These are phyloP conservation scores for Raillietiella orientalis DNA, from an alignment of 2,888 invertebrate genomes.

Conservation along the genomic window DNA sequence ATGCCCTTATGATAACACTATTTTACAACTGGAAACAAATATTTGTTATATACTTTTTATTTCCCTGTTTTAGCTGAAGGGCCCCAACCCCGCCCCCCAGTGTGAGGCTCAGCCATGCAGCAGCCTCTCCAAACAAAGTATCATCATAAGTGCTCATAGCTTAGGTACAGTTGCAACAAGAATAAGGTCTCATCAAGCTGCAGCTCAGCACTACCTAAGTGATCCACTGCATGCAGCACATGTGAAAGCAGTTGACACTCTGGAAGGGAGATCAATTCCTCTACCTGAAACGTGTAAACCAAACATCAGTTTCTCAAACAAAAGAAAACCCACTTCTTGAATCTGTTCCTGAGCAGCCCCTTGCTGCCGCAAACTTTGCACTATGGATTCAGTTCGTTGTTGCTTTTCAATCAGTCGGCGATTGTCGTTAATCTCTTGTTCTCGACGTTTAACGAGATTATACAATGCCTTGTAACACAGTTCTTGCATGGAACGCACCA, in stretches of 20 bases:
- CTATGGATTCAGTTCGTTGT: conserved; percentile 45
- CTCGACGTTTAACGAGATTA: conserved; percentile 29
- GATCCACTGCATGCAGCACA: conserved; percentile 36
- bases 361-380: conserved; percentile 38
- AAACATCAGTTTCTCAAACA: conserved; percentile 3
- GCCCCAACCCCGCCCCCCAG: too few species aligned
- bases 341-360: conserved; percentile 44
- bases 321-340: conserved; percentile 25
- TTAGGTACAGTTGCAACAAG: conserved; percentile 38
- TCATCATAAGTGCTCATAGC: conserved; percentile 12
- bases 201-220: conserved; percentile 38
- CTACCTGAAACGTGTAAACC: conserved; percentile 21
- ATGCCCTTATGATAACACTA: too few species aligned
- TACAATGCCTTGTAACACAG: conserved; percentile 32
- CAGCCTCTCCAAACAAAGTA: too few species aligned
- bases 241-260: conserved; percentile 38
- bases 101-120: too few species aligned
- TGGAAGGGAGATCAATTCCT: conserved; percentile 56
- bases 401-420: conserved; percentile 56
- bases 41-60: too few species aligned
- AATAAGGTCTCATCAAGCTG: conserved; percentile 53
- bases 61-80: too few species aligned
- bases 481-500: conserved; percentile 31
- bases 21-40: too few species aligned
- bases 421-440: conserved; percentile 27